Evolutionary conservation across 2,888 invertebrate genomes (phyloP).

Genomic region (Meandrusa payeni): DNA sequence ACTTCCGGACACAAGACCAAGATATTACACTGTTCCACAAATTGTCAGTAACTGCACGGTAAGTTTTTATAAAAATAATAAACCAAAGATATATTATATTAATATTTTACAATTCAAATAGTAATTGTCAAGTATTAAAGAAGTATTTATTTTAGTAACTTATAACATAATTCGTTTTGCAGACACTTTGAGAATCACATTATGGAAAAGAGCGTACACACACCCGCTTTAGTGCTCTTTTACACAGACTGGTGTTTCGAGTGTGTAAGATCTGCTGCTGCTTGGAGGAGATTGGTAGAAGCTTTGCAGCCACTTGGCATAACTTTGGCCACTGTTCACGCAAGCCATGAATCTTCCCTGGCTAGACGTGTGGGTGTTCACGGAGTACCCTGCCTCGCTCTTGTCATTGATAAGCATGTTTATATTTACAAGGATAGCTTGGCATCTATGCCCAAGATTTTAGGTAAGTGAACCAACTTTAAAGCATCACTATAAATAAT

Average conservation of each 20-base stretch:
- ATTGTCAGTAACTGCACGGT: slow-evolving; percentile 91
- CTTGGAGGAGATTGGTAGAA: slow-evolving; percentile 91
- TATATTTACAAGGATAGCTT: slow-evolving; percentile 92
- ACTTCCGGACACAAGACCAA: slow-evolving; percentile 91
- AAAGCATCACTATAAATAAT: too few species aligned
- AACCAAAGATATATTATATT: too few species aligned
- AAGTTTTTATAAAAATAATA: too few species aligned
- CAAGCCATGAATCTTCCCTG: slow-evolving; percentile 89
- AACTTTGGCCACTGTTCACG: slow-evolving; percentile 89
- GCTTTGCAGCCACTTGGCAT: slow-evolving; percentile 93
- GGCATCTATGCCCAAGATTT: slow-evolving; percentile 88
- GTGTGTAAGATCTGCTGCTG: slow-evolving; percentile 92
- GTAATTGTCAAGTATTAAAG: too few species aligned
- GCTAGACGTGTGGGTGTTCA: slow-evolving; percentile 90
- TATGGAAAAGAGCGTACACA: slow-evolving; percentile 89
- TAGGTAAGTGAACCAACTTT: slow-evolving; percentile 83
- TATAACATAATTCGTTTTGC: slow-evolving; percentile 27
- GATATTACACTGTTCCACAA: slow-evolving; percentile 94
- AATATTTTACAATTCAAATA: too few species aligned
- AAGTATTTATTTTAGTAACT: too few species aligned
- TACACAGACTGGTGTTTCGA: slow-evolving; percentile 98
- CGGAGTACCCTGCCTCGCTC: slow-evolving; percentile 89
- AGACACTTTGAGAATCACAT: slow-evolving; percentile 94
- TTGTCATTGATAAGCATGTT: slow-evolving; percentile 91
- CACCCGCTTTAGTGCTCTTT: slow-evolving; percentile 93